Percentiles rank a stretch among this genome's conserved stretches.
These are phyloP conservation scores for Scolanthus callimorphus DNA, from an alignment of 92 coral and sea anemone species.

Conservation along the genomic window DNA sequence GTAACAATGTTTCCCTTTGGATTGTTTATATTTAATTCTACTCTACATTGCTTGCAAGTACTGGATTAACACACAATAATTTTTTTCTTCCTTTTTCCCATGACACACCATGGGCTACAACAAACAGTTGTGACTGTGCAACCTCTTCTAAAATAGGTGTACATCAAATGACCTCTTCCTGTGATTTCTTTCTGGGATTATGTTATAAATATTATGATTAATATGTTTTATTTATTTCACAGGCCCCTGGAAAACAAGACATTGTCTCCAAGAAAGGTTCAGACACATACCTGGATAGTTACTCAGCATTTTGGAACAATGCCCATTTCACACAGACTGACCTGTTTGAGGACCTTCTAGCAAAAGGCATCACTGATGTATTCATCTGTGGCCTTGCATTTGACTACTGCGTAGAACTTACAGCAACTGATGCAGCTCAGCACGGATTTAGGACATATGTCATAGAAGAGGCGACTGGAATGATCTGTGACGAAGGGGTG, in stretches of 20 bases:
- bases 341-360: constrained; percentile 55
- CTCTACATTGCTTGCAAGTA: too few species aligned
- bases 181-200: too few species aligned
- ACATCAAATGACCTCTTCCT: too few species aligned
- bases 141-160: too few species aligned
- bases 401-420: constrained; percentile 73
- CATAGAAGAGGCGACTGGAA: constrained; percentile 76
- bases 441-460: constrained; percentile 81
- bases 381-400: constrained; percentile 85
- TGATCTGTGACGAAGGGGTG: constrained; percentile 46
- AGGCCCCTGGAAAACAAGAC: constrained; percentile 60
- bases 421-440: constrained; percentile 68
- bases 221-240: too few species aligned
- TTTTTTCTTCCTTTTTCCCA: too few species aligned
- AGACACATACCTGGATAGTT: constrained; percentile 67
- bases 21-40: too few species aligned
- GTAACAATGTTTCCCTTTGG: too few species aligned
- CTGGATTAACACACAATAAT: too few species aligned
- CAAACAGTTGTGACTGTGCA: too few species aligned
- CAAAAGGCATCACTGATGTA: constrained; percentile 65
- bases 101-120: too few species aligned
- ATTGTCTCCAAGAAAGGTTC: constrained; percentile 61
- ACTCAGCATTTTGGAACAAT: constrained; percentile 89
- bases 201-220: too few species aligned
- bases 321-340: constrained; percentile 55